These are phyloP conservation scores for Apantesis nais DNA, from an alignment of 2,888 invertebrate species.

Conservation along the genomic window DNA sequence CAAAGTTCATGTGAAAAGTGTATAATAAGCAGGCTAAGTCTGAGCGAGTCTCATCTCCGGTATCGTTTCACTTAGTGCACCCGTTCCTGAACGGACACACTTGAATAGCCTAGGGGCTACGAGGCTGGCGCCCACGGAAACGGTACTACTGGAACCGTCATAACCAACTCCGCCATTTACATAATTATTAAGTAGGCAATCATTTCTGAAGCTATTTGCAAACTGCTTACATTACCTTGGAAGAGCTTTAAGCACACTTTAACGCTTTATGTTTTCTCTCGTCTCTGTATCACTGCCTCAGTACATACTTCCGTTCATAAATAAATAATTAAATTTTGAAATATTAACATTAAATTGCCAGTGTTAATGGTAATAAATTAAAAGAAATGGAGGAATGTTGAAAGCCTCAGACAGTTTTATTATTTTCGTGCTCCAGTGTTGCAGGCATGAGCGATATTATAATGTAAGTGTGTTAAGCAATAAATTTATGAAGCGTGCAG, in stretches of 20 bases:
- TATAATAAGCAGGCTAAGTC: slow-evolving; percentile 55
- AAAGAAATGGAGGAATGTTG: slow-evolving; percentile 1
- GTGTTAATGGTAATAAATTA: slow-evolving; percentile 7
- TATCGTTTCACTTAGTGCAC: slow-evolving; percentile 72
- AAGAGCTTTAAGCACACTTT: slow-evolving; percentile 24
- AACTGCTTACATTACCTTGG: slow-evolving; percentile 34
- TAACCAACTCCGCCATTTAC: slow-evolving; percentile 42
- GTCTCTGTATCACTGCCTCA: slow-evolving; percentile 16
- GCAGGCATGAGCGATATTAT: slow-evolving; percentile 28
- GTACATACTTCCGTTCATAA: slow-evolving; percentile 16
- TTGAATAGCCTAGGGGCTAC: slow-evolving; percentile 55
- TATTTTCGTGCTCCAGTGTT: slow-evolving; percentile 25
- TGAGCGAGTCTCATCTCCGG: slow-evolving; percentile 70
- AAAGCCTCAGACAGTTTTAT: slow-evolving; percentile 15
- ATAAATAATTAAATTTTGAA: background rate
- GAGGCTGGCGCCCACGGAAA: slow-evolving; percentile 47
- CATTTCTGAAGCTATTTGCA: slow-evolving; percentile 37
- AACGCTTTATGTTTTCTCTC: slow-evolving; percentile 22
- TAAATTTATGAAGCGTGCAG: slow-evolving; percentile 48
- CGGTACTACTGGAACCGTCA: slow-evolving; percentile 47
- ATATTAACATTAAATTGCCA: background rate
- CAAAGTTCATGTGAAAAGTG: slow-evolving; percentile 58
- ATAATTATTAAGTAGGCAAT: slow-evolving; percentile 44
- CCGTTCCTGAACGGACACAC: slow-evolving; percentile 66
- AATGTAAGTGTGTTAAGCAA: slow-evolving; percentile 42